phyloP scores from a whole-genome alignment of 2,888 invertebrate species.

The Xylocampa areola region DNA sequence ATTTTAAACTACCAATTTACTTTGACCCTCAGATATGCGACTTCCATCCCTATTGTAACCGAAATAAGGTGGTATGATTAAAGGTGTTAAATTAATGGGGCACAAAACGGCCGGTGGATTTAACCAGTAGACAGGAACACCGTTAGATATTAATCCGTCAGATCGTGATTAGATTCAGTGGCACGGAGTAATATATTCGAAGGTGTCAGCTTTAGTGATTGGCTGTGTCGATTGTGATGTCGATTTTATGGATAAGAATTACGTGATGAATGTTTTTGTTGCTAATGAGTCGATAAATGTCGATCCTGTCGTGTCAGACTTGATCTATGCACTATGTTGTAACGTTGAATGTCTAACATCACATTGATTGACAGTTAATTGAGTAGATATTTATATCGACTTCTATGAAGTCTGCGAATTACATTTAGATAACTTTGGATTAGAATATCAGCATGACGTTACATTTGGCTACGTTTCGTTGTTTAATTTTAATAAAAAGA shows the following conservation, averaged over 20 bases:
- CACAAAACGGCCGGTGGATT: slow-evolving; percentile 77
- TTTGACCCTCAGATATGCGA: slow-evolving; percentile 29
- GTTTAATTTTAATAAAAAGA: no score
- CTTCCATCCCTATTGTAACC: slow-evolving; percentile 44
- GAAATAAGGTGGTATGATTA: slow-evolving; percentile 50
- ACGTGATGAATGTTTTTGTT: slow-evolving; percentile 23
- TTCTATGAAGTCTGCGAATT: no score
- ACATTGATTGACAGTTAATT: neutral
- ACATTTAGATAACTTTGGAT: no score
- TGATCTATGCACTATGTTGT: neutral
- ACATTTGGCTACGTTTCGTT: no score
- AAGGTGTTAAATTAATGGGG: slow-evolving; percentile 64
- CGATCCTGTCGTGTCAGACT: neutral
- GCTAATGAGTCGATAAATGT: slow-evolving; percentile 33
- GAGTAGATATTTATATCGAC: no score
- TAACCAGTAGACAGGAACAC: slow-evolving; percentile 74
- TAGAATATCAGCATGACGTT: no score
- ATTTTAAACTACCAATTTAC: slow-evolving; percentile 57
- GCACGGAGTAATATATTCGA: slow-evolving; percentile 87
- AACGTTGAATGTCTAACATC: neutral
- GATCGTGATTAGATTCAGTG: slow-evolving; percentile 88
- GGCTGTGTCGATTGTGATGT: slow-evolving; percentile 61
- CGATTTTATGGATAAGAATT: slow-evolving; percentile 50
- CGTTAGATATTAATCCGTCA: slow-evolving; percentile 87
- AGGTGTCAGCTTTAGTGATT: slow-evolving; percentile 74